phyloP scores from a whole-genome alignment of 2,113 vertebrate genomes.

The Amazona vittata region DNA sequence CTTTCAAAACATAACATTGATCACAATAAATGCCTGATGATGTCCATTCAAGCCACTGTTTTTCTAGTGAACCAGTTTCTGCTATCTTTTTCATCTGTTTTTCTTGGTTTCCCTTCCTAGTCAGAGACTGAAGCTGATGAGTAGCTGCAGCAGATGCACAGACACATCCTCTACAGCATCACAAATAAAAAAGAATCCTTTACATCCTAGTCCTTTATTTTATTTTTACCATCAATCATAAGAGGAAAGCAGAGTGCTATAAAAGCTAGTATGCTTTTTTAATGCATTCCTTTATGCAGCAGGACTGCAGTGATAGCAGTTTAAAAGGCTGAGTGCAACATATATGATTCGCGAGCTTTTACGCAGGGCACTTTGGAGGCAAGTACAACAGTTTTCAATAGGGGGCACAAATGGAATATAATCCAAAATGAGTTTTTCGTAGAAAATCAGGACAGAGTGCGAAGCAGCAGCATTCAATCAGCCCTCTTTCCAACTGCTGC shows the following conservation, averaged over 20 bases:
- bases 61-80: not conserved
- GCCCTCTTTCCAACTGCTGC: not conserved
- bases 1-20: not conserved
- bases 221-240: constrained; percentile 8
- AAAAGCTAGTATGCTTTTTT: not conserved
- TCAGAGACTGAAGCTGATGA: not conserved
- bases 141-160: not conserved
- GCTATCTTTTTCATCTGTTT: not conserved
- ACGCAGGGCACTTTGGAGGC: not conserved
- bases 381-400: not conserved
- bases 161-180: not conserved
- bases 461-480: not conserved
- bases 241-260: not conserved
- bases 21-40: not conserved
- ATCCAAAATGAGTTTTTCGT: not conserved
- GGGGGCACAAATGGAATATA: constrained; percentile 50
- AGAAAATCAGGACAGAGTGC: not conserved
- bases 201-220: not conserved
- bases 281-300: not conserved
- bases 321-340: not conserved
- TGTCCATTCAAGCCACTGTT: not conserved
- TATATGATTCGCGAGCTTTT: not conserved
- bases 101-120: not conserved
- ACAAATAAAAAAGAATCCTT: not conserved
- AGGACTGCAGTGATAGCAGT: not conserved